These are phyloP conservation scores for Cataglyphis livida DNA, from an alignment of 2,888 invertebrate species.

Conservation along the genomic window DNA sequence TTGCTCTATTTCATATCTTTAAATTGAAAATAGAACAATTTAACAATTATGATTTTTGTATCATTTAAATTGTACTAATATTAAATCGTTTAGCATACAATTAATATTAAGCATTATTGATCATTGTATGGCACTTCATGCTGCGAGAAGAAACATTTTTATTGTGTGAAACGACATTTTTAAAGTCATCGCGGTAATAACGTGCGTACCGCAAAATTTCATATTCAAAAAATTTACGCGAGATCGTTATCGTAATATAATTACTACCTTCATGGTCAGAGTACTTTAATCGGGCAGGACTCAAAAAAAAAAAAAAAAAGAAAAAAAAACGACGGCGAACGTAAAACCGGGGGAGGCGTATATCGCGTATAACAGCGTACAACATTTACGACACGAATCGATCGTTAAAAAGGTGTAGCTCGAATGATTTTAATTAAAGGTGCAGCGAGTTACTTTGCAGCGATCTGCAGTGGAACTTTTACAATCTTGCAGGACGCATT, in stretches of 20 bases:
- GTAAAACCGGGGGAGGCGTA: constrained; percentile 48
- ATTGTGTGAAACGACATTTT: not conserved
- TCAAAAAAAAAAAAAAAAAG: too few relatives aligned
- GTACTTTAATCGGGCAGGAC: constrained; percentile 29
- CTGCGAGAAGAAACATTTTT: not conserved
- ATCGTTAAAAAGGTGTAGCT: constrained; percentile 58
- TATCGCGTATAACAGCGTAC: constrained; percentile 7
- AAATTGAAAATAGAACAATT: not conserved
- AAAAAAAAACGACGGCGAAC: not conserved
- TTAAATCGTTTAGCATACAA: not conserved
- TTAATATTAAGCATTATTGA: not conserved
- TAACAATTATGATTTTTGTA: not conserved
- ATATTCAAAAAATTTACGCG: not conserved
- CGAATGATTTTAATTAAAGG: constrained; percentile 70
- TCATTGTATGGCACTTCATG: not conserved
- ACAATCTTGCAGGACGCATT: constrained; percentile 40
- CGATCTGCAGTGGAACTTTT: not conserved
- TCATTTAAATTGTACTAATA: not conserved
- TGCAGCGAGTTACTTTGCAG: constrained; percentile 14
- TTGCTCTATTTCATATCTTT: not conserved
- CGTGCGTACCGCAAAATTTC: not conserved
- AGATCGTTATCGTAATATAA: constrained; percentile 59
- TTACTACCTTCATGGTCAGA: constrained; percentile 27
- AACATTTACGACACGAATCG: constrained; percentile 64
- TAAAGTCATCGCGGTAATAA: constrained; percentile 8